Base-by-base conservation (phyloP, 2,113 vertebrate species). In the Gulo gulo region DNA sequence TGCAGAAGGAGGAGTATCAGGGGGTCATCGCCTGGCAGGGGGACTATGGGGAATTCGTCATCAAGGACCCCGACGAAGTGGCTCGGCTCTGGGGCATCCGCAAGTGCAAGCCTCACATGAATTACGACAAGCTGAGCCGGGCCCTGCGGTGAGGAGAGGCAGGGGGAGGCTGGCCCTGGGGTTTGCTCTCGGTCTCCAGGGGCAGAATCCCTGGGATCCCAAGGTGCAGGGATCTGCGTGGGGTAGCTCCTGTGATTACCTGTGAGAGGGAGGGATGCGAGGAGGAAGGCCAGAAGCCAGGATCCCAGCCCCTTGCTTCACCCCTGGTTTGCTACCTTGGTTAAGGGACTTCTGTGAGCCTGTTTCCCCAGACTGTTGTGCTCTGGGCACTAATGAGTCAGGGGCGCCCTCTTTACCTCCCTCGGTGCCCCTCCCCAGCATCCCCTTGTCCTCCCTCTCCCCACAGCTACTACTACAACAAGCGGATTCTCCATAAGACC, bases 41-140 rank as follows among this genome's bases (percentile, higher is more conserved):
- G 1, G 99, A 99, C 98, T 99, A 99, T 2, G 99, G 99, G 5
- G 99, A 99, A 93, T 99, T 99, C 1, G 99, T 99, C 98, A 99
- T 99, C 98, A 99, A 99, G 98, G 99, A 99, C 96, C 99, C 99
- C 0, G 99, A 99, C 0, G 99, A 99, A 94, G 99, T 99, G 98
- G 99, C 99, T 23, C 98, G 99, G 52, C 99, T 99, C 65, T 99
- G 99, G 99, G 99, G 99, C 92, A 97, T 99, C 39, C 98, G 99
- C 80, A 99, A 99, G 92, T 99, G 99, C 98, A 99, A 99, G 90
- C 99, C 99, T 34, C 99, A 99, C 98, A 99, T 99, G 99, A 99
- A 99, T 95, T 99, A 99, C 0, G 99, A 99, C 99, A 99, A 99
- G 98, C 99, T 99, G 98, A 99, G 99, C 98, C 97, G 99, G 92